Evolutionary conservation across 2,113 vertebrate genomes (phyloP).

Genomic region (Melanerpes aurifrons): DNA sequence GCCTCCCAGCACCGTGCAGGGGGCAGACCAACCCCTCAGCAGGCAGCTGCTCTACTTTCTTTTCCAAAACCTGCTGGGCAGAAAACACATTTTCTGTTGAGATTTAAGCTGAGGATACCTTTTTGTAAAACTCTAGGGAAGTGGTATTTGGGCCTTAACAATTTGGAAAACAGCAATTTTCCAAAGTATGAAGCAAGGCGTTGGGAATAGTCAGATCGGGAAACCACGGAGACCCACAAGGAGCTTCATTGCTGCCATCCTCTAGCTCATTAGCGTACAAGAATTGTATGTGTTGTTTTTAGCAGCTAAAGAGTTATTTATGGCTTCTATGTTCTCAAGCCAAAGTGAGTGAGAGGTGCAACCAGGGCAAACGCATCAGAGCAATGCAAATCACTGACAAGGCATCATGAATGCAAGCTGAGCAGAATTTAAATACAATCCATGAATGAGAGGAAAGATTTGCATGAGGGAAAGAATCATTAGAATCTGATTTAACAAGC

Average conservation of each 20-base stretch:
- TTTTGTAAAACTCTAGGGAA: not conserved
- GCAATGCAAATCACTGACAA: slow-evolving; percentile 73
- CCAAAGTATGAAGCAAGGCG: not conserved
- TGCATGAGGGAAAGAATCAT: slow-evolving; percentile 72
- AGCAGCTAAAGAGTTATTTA: slow-evolving; percentile 70
- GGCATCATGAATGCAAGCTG: slow-evolving; percentile 73
- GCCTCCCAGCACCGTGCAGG: accelerated
- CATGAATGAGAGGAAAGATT: slow-evolving; percentile 74
- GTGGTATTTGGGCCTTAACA: not conserved
- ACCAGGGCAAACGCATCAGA: slow-evolving; percentile 67
- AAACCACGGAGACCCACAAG: slow-evolving; percentile 43
- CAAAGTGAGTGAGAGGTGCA: slow-evolving; percentile 73
- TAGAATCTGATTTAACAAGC: slow-evolving; percentile 75
- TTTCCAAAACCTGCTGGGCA: not conserved
- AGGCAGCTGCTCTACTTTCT: not conserved
- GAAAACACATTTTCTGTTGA: not conserved
- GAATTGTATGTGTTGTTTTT: slow-evolving; percentile 70
- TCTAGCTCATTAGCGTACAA: slow-evolving; percentile 66
- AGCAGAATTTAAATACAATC: slow-evolving; percentile 75
- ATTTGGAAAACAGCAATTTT: not conserved
- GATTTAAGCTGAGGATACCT: not conserved
- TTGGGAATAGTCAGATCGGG: not conserved
- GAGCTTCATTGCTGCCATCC: slow-evolving; percentile 54
- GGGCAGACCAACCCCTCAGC: accelerated
- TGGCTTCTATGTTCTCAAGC: slow-evolving; percentile 71